Conservation (phyloP, 2,888 invertebrate species). For the Julus scanicus region DNA sequence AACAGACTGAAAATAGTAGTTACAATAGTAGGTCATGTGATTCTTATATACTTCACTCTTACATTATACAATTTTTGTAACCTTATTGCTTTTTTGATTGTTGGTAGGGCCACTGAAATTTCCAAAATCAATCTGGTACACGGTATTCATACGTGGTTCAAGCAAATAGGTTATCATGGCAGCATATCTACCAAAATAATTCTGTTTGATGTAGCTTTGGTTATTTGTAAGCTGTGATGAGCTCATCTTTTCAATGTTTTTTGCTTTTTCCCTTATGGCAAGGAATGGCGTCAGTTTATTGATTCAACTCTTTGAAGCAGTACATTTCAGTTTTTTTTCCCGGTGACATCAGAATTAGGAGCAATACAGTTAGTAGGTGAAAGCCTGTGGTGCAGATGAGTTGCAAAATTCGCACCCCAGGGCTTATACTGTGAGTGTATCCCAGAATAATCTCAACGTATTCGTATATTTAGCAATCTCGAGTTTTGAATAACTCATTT, state of each 20-base stretch:
- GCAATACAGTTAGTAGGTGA: neutral
- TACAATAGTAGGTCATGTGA: too few relatives aligned
- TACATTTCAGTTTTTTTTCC: neutral
- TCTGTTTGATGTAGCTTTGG: neutral
- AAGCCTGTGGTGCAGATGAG: neutral
- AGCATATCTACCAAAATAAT: neutral
- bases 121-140: neutral
- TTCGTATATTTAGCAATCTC: neutral
- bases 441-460: neutral
- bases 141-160: neutral
- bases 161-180: neutral
- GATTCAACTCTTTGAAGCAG: neutral
- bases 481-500: neutral
- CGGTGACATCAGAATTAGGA: neutral
- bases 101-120: neutral
- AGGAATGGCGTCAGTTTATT: constrained; percentile 17
- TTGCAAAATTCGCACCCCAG: neutral
- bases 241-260: neutral
- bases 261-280: neutral
- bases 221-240: neutral
- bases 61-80: neutral
- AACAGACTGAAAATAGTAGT: too few relatives aligned
- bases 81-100: neutral
- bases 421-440: neutral
- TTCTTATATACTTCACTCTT: neutral